A percentile compares a stretch with the other conserved stretches of the same genome.
phyloP scores from a whole-genome alignment of 2,113 vertebrate species.

The Hippoglossus stenolepis region DNA sequence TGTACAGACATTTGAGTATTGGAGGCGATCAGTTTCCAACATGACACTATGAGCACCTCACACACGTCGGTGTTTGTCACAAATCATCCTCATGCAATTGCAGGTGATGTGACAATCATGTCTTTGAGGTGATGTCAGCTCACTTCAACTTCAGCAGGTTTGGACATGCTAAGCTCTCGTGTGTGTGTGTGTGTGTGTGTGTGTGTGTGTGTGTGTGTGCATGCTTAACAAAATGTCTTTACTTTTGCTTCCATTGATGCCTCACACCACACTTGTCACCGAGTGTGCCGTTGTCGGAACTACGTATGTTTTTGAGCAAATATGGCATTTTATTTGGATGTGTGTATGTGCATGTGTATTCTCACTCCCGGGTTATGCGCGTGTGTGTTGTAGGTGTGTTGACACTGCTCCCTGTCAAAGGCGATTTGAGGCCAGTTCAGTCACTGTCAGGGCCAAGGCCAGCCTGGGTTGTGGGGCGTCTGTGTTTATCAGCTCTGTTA shows the following conservation, averaged over 20 bases:
- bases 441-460: slow-evolving; percentile 82
- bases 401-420: slow-evolving; percentile 80
- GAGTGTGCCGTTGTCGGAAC: not conserved
- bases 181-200: not conserved
- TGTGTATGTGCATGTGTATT: slow-evolving; percentile 9
- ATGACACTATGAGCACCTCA: slow-evolving; percentile 11
- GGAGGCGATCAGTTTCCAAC: slow-evolving; percentile 50
- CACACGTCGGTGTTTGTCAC: slow-evolving; percentile 30
- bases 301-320: slow-evolving; percentile 31
- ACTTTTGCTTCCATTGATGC: slow-evolving; percentile 12
- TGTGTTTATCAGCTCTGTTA: slow-evolving; percentile 82
- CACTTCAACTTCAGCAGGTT: slow-evolving; percentile 48
- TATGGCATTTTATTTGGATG: not conserved
- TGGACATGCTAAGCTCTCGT: slow-evolving; percentile 40
- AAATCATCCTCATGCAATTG: slow-evolving; percentile 50
- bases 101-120: slow-evolving; percentile 73
- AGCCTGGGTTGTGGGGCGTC: slow-evolving; percentile 67
- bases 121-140: slow-evolving; percentile 67
- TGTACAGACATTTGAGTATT: slow-evolving; percentile 17
- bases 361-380: slow-evolving; percentile 8
- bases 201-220: slow-evolving; percentile 4
- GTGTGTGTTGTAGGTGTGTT: slow-evolving; percentile 64
- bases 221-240: slow-evolving; percentile 4
- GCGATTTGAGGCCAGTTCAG: slow-evolving; percentile 82
- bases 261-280: slow-evolving; percentile 16